These are phyloP conservation scores for Leptopilina syphax DNA, from an alignment of 2,888 invertebrate genomes.

Conservation along the genomic window DNA sequence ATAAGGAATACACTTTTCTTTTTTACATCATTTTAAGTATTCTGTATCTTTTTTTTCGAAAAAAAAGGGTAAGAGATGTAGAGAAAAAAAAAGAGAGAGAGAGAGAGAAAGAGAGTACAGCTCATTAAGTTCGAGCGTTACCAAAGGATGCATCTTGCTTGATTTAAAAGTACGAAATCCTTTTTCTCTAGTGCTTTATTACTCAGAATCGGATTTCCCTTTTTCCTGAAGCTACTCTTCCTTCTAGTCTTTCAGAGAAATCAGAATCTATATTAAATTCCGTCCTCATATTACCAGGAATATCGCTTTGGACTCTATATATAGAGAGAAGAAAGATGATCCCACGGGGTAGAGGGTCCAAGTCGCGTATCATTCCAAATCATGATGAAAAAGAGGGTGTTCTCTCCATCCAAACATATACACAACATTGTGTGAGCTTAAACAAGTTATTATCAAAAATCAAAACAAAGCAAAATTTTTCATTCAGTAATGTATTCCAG, in stretches of 20 bases:
- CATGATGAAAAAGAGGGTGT: neutral
- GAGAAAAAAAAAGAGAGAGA: neutral
- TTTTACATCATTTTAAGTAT: too few species aligned
- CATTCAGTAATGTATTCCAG: too few species aligned
- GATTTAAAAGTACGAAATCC: conserved; percentile 5
- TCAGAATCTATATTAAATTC: conserved; percentile 26
- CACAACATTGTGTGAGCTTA: too few species aligned
- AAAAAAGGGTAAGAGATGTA: too few species aligned
- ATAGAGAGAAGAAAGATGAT: conserved; percentile 14
- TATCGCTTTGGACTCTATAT: conserved; percentile 12
- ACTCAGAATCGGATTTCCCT: conserved; percentile 2
- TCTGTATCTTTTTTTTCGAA: too few species aligned
- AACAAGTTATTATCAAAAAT: too few species aligned
- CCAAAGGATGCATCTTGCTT: neutral
- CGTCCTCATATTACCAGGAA: conserved; percentile 25
- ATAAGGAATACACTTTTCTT: too few species aligned
- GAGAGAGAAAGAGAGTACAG: neutral
- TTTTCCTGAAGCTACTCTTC: neutral
- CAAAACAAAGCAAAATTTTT: too few species aligned
- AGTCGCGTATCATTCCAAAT: conserved; percentile 5
- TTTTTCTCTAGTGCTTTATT: neutral
- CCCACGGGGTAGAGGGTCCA: conserved; percentile 7
- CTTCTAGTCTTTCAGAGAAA: conserved; percentile 32
- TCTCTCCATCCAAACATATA: neutral
- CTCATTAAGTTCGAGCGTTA: neutral